Base-by-base conservation (phyloP, 2,888 invertebrate species). In the Piscicola geometra region DNA sequence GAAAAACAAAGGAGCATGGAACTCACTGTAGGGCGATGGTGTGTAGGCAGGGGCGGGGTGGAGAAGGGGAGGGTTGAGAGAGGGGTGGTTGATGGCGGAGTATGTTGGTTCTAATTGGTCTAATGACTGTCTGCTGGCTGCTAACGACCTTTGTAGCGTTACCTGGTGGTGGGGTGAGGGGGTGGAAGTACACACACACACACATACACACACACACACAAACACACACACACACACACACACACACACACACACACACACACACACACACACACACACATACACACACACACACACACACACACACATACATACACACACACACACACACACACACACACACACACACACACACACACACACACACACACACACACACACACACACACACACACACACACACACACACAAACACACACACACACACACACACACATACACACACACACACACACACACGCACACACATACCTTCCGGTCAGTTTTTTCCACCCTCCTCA, bases 401-500 rank as follows among this genome's bases (percentile, higher is more conserved):
- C 35, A 56, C 56, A 56, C 30, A 32, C 30, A 52, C n/a, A 56
- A 28, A 72, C 56, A 56, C 28, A 52, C 32, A 56, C 52, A 30
- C n/a, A 30, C 25, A 50, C 32, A 71, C 30, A 71, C 32, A 52
- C 30, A 41, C 52, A 71, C 71, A 41, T 25, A 28, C 71, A 35
- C 35, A 35, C 32, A 35, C 69, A 35, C 69, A 35, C 2, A 5
- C 15, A 35, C 15, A n/a, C 69, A 35, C 69, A 35, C 35, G 15
- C 41, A 41, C 9, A 41, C 41, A n/a, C n/a, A n/a, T 3, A 56
- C 60, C 70, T 94, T 88, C 25, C 97, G 88, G 84, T 96, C 92
- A 75, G 97, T 86, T 74, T 94, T 88, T 86, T 97, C 93, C 0
- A 91, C 87, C 82, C 92, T 92, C 72, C 96, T 89, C 75, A 94